phyloP scores from a whole-genome alignment of 2,113 vertebrate species.

The Pipa parva region DNA sequence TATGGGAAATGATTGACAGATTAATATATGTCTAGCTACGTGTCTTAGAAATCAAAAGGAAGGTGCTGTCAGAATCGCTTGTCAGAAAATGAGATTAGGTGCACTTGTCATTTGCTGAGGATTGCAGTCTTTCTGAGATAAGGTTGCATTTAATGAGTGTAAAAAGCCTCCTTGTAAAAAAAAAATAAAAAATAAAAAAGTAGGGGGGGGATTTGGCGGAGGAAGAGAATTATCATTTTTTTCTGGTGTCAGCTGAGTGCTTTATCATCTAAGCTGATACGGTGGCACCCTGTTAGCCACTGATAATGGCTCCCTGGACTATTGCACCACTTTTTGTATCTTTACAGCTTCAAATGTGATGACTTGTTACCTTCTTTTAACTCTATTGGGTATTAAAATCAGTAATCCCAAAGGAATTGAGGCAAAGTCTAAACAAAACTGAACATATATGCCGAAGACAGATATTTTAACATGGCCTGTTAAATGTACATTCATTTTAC shows the following conservation, averaged over 20 bases:
- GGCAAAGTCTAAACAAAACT: constrained; percentile 26
- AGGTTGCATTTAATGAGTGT: constrained; percentile 88
- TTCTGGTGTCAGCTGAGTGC: constrained; percentile 64
- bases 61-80: constrained; percentile 90
- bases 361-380: constrained; percentile 55
- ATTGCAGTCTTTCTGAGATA: constrained; percentile 83
- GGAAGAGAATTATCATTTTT: constrained; percentile 52
- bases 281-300: constrained; percentile 59
- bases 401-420: constrained; percentile 51
- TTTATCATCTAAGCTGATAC: constrained; percentile 61
- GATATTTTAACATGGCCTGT: constrained; percentile 18
- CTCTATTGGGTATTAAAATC: constrained; percentile 55
- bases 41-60: constrained; percentile 91
- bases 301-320: constrained; percentile 59
- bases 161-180: constrained; percentile 72
- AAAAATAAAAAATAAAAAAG: constrained; percentile 50
- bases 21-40: constrained; percentile 94
- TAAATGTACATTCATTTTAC: constrained; percentile 16
- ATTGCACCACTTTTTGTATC: constrained; percentile 48
- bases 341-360: constrained; percentile 53
- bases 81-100: constrained; percentile 90
- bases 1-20: constrained; percentile 87
- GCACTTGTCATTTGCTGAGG: constrained; percentile 85
- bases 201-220: constrained; percentile 48
- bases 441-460: constrained; percentile 8